Percentiles rank a stretch among this genome's conserved stretches.
Conservation (phyloP, 1,140 invertebrate genomes). For the Palaemon carinicauda region DNA sequence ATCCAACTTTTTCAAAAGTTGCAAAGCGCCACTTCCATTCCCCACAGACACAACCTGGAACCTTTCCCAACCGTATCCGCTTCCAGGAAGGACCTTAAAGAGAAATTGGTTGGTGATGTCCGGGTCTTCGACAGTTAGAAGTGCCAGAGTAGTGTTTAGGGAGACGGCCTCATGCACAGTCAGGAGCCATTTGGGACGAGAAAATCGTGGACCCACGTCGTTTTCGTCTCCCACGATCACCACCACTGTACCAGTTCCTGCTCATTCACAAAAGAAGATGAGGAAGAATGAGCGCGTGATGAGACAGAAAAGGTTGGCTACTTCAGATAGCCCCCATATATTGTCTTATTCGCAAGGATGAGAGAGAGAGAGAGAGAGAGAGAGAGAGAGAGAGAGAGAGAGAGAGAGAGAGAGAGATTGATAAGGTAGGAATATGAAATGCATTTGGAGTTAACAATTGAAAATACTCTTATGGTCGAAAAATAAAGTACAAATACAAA, state of each 20-base stretch:
- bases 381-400: too few relatives aligned
- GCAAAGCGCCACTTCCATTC: constrained; percentile 70
- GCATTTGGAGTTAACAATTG: too few relatives aligned
- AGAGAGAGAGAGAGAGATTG: too few relatives aligned
- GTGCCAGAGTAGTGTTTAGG: constrained; percentile 78
- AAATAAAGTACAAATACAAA: too few relatives aligned
- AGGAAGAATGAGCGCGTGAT: background rate
- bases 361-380: background rate
- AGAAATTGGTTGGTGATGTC: constrained; percentile 90
- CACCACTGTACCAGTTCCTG: constrained; percentile 69
- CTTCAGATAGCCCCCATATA: background rate
- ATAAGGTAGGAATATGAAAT: too few relatives aligned
- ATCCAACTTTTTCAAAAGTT: constrained; percentile 86
- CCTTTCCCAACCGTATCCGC: constrained; percentile 59
- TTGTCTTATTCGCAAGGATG: background rate
- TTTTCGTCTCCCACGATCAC: constrained; percentile 90
- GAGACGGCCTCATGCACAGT: constrained; percentile 85
- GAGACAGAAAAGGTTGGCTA: background rate
- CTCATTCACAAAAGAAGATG: too few relatives aligned
- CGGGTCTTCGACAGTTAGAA: constrained; percentile 81
- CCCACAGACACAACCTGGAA: constrained; percentile 13
- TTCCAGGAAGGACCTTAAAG: constrained; percentile 83
- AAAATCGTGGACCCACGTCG: constrained; percentile 87
- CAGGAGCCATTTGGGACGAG: constrained; percentile 80
- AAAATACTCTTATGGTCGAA: too few relatives aligned